Evolutionary conservation across 2,888 invertebrate genomes (phyloP).

Genomic region (Epirrhoe alternata): DNA sequence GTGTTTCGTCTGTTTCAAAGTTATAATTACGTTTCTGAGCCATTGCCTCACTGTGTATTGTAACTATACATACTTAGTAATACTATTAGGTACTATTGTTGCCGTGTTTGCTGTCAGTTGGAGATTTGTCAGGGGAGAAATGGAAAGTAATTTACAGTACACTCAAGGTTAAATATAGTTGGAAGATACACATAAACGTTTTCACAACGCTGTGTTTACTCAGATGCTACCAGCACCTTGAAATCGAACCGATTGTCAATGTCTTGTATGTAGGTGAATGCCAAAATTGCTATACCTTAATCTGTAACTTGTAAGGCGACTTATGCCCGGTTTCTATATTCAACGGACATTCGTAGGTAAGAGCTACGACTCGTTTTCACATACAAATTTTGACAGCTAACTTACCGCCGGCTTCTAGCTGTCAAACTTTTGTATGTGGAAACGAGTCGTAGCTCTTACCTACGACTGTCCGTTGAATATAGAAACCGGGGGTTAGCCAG

Average conservation of each 20-base stretch:
- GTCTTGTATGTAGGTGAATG: conserved; percentile 50
- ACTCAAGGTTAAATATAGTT: background rate
- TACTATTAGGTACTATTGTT: conserved; percentile 30
- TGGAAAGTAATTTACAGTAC: background rate
- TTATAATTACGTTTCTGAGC: conserved; percentile 45
- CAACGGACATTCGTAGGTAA: too few species aligned
- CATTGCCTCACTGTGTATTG: conserved; percentile 33
- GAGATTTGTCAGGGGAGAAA: conserved; percentile 4
- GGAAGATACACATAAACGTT: background rate
- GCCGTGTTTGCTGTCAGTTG: conserved; percentile 10
- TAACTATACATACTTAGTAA: conserved; percentile 25
- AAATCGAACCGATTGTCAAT: conserved; percentile 41
- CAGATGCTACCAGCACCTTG: conserved; percentile 46
- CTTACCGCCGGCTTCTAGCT: too few species aligned
- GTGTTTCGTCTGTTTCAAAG: conserved; percentile 42
- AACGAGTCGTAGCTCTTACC: too few species aligned
- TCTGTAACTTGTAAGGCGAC: conserved; percentile 4
- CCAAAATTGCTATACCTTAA: conserved; percentile 34
- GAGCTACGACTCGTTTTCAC: too few species aligned
- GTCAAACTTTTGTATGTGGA: too few species aligned
- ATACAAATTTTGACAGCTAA: too few species aligned
- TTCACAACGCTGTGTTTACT: conserved; percentile 37
- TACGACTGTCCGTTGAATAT: too few species aligned
- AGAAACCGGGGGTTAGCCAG: too few species aligned
- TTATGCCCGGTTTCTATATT: too few species aligned